Evolutionary conservation across 2,113 vertebrate genomes (phyloP), one percentile per base, ranked within the genome.

Genomic region (Mystacornis crossleyi): DNA sequence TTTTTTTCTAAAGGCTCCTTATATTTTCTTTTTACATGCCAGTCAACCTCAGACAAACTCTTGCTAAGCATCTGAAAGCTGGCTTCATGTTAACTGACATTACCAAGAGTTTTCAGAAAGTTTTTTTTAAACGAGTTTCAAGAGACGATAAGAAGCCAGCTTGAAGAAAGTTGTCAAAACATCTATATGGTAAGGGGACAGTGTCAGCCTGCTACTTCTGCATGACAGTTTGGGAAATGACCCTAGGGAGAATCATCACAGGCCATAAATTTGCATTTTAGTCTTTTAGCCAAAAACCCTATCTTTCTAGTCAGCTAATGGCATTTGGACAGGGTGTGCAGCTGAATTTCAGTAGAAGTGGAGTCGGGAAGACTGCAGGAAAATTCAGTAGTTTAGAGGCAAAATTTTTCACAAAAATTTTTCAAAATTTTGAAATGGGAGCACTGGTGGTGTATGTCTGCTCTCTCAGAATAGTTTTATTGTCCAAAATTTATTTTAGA

Each of bases 221-320:
- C 48, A 34, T 29, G 45, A 31, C 61, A 50, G 14, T 67, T 75
- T 86, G 64, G 77, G 67, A 71, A 93, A 92, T 53, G 20, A 73
- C 64, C 54, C 21, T 18, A 82, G 47, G 54, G 54, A 73, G 47
- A 94, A 65, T 36, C 60, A 73, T 57, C 60, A 67, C 34, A 61
- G 71, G 31, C 58, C 47, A 84, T 78, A 94, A 96, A 94, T 81
- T 60, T 93, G 62, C 18, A 62, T 80, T 86, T 83, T 67, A 92
- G 55, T 70, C 65, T 83, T 80, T 72, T 34, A 86, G 77, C 51
- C 73, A 71, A 92, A 90, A 93, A 26, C 57, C 20, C 5, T 74
- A 31, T 53, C 64, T 50, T 93, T 61, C 64, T 54, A 65, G 50
- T 83, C 80, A 93, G 55, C 55, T 73, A 89, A 58, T 42, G 53